Evolutionary conservation across 2,888 invertebrate genomes (phyloP), one percentile per base, ranked within the genome.

Genomic region (Drosophila tanythrix): DNA sequence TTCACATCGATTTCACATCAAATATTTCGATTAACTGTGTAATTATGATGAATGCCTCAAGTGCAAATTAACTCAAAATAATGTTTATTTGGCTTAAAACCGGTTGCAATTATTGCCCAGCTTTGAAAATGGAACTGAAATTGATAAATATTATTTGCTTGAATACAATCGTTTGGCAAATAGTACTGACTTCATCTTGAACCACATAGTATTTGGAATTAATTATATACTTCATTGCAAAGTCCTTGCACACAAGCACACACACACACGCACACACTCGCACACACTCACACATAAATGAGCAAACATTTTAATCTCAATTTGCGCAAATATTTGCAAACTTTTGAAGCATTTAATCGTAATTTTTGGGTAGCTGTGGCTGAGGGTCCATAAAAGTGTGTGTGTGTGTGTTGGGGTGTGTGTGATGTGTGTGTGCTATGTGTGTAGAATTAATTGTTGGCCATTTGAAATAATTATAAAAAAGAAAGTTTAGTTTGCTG

Each of bases 381-480:
- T n/a, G 6, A 3, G n/a, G 27, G 38, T 55, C 36, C 18, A 36
- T 36, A 10, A 53, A 18, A 35, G 25, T 35, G 31, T 25, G n/a
- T 21, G n/a, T 11, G 40, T 11, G n/a, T 11, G 46, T 46, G 35
- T 11, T 38, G 15, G 33, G 38, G 3, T 29, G 29, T 40, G 35
- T 11, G 13, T 8, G 10, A n/a, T 13, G n/a, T 43, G 43, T 21
- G 7, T 15, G 35, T 2, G 51, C 21, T 21, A 5, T 40, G 13
- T 29, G 21, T 58, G 10, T 18, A 18, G 25, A 33, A 79, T 79
- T 65, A 75, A 87, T 84, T 68, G 68, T 59, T 58, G 57, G 51
- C 58, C 66, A 79, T 81, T 81, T 67, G 21, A 79, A 72, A 82
- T 76, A 71, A 69, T 66, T 71, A 66, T 66, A 61, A 55, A 67